phyloP scores from a whole-genome alignment of 2,797 vertebrate species.

The Myiotriccus ornatus region DNA sequence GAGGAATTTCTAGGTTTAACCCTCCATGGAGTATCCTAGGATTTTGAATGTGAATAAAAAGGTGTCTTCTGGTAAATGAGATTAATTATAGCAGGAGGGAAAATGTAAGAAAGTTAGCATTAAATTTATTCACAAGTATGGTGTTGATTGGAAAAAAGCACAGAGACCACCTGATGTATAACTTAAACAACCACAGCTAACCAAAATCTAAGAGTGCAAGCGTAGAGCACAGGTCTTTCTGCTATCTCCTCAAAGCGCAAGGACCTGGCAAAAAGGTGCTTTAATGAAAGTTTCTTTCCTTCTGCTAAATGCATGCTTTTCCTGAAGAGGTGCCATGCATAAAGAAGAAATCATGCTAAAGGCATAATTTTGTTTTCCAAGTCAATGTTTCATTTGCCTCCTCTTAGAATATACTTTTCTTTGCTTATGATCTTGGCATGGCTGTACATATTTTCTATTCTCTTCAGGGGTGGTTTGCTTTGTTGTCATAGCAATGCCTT shows the following conservation, averaged over 20 bases:
- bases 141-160: not conserved
- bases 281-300: not conserved
- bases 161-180: not conserved
- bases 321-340: constrained; percentile 40
- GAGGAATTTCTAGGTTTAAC: constrained; percentile 42
- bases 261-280: not conserved
- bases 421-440: constrained; percentile 41
- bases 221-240: not conserved
- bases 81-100: not conserved
- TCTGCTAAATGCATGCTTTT: not conserved
- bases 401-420: constrained; percentile 43
- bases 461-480: constrained; percentile 64
- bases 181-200: not conserved
- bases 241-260: not conserved
- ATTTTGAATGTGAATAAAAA: constrained; percentile 20
- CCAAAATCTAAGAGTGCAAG: not conserved
- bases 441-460: constrained; percentile 53
- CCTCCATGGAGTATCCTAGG: not conserved
- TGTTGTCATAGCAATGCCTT: constrained; percentile 64
- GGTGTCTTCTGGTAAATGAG: not conserved
- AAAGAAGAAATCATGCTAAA: constrained; percentile 9
- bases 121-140: not conserved
- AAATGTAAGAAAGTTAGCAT: not conserved
- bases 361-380: constrained; percentile 38
- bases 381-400: constrained; percentile 44